phyloP scores from a whole-genome alignment of 2,797 vertebrate genomes.

The Bryconaethiops microstoma region DNA sequence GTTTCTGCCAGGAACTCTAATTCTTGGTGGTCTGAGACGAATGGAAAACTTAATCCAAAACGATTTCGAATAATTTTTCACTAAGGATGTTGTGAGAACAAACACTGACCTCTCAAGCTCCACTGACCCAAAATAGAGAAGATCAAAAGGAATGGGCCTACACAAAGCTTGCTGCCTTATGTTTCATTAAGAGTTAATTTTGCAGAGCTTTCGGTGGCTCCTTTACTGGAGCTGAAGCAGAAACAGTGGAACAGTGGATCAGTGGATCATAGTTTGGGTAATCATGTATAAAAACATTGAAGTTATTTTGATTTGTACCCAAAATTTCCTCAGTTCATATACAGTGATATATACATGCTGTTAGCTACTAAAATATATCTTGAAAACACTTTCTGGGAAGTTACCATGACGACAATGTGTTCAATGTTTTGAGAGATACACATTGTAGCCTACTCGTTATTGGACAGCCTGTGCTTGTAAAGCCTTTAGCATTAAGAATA shows the following conservation, averaged over 20 bases:
- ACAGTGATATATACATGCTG: background rate
- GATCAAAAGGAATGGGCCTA: slow-evolving; percentile 18
- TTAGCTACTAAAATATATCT: background rate
- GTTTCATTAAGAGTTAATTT: slow-evolving; percentile 19
- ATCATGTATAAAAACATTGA: background rate
- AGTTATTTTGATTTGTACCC: background rate
- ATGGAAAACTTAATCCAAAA: slow-evolving; percentile 38
- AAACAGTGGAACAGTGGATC: no score
- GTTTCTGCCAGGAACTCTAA: slow-evolving; percentile 15
- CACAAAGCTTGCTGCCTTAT: slow-evolving; percentile 12
- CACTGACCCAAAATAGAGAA: slow-evolving; percentile 55
- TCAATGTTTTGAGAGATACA: slow-evolving; percentile 56
- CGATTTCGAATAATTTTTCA: slow-evolving; percentile 19
- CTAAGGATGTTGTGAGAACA: slow-evolving; percentile 32
- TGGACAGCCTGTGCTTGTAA: slow-evolving; percentile 56
- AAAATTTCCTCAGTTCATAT: background rate
- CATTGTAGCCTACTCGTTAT: slow-evolving; percentile 46
- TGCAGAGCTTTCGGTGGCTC: slow-evolving; percentile 1
- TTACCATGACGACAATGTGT: slow-evolving; percentile 53
- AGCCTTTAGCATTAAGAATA: no score
- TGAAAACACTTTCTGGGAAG: background rate
- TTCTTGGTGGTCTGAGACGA: slow-evolving; percentile 37
- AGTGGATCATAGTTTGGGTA: background rate
- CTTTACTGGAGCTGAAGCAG: background rate
- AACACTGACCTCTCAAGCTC: slow-evolving; percentile 59